A percentile compares a stretch with the other conserved stretches of the same genome.
These are phyloP conservation scores for Emys orbicularis DNA, from an alignment of 2,797 vertebrate genomes.

Conservation along the genomic window DNA sequence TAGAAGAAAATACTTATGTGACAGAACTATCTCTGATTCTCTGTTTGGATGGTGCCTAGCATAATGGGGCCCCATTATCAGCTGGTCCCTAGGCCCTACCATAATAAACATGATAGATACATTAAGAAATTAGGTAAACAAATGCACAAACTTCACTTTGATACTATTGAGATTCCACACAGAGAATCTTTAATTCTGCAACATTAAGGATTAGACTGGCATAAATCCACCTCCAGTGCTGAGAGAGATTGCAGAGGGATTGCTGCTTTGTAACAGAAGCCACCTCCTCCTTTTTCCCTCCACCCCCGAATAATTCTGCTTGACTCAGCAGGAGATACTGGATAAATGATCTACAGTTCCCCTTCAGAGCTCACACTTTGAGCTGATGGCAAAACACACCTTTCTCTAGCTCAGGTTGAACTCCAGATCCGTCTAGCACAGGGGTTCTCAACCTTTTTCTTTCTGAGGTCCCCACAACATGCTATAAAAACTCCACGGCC, in stretches of 20 bases:
- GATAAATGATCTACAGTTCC: fast-evolving
- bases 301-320: background rate
- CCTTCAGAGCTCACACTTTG: background rate
- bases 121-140: background rate
- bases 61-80: background rate
- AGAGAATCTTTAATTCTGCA: background rate
- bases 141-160: background rate
- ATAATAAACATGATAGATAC: background rate
- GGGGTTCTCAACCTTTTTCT: too few species aligned
- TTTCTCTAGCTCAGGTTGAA: background rate
- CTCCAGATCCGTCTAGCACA: background rate
- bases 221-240: background rate
- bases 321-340: background rate
- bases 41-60: background rate
- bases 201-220: background rate
- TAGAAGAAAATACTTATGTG: background rate
- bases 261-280: background rate
- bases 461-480: too few species aligned
- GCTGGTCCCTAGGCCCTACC: background rate
- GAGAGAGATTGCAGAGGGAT: background rate
- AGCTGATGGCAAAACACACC: background rate
- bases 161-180: background rate
- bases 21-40: background rate
- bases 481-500: too few species aligned
- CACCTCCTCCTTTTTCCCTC: background rate